These are phyloP conservation scores for Halcyon smyrnensis DNA, from an alignment of 2,797 vertebrate species.

Conservation along the genomic window DNA sequence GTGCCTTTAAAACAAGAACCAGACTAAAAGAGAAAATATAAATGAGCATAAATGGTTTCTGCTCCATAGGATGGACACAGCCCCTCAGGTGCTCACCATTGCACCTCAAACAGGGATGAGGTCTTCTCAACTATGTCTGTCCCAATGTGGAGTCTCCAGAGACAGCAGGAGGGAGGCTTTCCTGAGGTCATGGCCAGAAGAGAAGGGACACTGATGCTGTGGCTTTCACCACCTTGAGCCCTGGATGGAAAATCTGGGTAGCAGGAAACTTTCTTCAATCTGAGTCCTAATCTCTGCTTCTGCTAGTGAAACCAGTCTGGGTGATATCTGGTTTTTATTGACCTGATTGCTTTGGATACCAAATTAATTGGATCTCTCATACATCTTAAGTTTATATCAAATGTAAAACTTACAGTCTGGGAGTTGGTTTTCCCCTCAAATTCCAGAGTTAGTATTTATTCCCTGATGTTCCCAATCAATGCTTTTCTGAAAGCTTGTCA, in stretches of 20 bases:
- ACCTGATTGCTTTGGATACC: not conserved
- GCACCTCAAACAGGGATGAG: accelerated
- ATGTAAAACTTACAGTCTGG: not conserved
- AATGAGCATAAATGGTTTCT: not conserved
- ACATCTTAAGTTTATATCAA: not conserved
- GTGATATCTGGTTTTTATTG: not conserved
- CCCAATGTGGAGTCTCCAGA: not conserved
- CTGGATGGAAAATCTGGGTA: not conserved
- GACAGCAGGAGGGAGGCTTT: not conserved
- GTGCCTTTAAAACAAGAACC: not conserved
- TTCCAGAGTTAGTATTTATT: not conserved
- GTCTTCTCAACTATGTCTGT: not conserved
- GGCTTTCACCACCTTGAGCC: not conserved
- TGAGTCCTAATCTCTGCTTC: not conserved
- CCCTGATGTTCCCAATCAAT: not conserved
- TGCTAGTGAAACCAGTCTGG: not conserved
- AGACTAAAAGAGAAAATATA: not conserved
- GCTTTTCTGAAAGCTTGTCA: not conserved
- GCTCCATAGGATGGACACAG: accelerated
- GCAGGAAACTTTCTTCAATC: not conserved
- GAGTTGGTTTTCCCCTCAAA: not conserved
- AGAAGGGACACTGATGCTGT: accelerated
- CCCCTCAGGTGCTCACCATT: not conserved
- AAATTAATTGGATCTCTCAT: not conserved
- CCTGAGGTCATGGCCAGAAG: accelerated